Conservation (phyloP, 2,113 vertebrate genomes). For the Seriola rivoliana region DNA sequence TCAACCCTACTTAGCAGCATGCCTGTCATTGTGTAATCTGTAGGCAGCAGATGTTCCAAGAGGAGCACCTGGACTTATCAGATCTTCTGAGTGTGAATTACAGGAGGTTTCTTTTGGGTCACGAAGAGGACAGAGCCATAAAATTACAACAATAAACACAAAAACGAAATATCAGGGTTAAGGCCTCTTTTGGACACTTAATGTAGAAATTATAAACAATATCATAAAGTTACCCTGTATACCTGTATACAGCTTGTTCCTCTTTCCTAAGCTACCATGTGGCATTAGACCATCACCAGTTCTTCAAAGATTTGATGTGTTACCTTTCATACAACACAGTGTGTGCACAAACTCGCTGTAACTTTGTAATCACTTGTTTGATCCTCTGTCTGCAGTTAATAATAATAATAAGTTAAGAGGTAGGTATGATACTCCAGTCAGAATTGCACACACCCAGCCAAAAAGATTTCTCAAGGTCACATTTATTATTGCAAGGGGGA, state of each 20-base stretch:
- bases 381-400: neutral
- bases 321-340: neutral
- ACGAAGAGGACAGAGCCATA: conserved; percentile 16
- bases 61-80: conserved; percentile 41
- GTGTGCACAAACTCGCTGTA: neutral
- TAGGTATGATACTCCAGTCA: neutral
- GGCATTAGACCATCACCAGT: neutral
- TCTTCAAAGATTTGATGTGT: neutral
- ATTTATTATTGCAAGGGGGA: conserved; percentile 34
- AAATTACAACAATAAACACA: conserved; percentile 1
- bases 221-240: neutral
- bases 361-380: neutral
- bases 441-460: neutral
- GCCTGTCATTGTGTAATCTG: conserved; percentile 47
- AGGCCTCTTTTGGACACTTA: neutral
- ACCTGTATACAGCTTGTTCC: neutral
- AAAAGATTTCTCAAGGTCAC: conserved; percentile 40
- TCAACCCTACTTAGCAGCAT: conserved; percentile 22
- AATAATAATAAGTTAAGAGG: no score
- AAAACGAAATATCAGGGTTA: neutral
- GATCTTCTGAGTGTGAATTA: conserved; percentile 16
- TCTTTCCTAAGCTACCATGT: neutral
- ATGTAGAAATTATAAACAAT: neutral
- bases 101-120: conserved; percentile 18
- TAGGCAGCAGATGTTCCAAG: conserved; percentile 50